Evolutionary conservation across 2,113 vertebrate species (phyloP).

Genomic region (Desmodus rotundus): DNA sequence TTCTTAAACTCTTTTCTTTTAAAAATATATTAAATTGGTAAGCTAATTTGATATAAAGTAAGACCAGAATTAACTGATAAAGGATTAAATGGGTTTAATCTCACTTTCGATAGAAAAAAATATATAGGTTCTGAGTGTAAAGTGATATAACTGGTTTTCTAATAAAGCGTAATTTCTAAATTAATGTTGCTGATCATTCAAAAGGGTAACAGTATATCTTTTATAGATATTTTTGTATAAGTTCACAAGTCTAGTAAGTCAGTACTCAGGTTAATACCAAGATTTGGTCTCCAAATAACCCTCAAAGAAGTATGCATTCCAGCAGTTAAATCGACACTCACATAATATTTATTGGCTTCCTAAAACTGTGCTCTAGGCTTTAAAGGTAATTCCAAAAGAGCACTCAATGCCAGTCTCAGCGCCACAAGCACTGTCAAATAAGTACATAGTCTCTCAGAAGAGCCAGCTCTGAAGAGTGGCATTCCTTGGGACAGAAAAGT

Average conservation of each 20-base stretch:
- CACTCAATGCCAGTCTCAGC: neutral
- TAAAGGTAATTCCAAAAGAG: neutral
- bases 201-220: neutral
- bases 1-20: neutral
- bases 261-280: neutral
- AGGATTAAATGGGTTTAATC: neutral
- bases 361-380: neutral
- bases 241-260: neutral
- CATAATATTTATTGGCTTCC: neutral
- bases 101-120: slow-evolving; percentile 1
- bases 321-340: neutral
- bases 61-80: neutral
- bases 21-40: neutral
- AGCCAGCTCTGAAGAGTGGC: neutral
- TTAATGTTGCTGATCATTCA: neutral
- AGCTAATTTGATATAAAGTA: neutral
- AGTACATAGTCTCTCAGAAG: neutral
- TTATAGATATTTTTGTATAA: neutral
- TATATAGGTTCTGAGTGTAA: neutral
- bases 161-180: neutral
- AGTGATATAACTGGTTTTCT: neutral
- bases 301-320: neutral
- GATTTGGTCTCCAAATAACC: neutral
- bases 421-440: neutral
- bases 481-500: neutral